phyloP scores from a whole-genome alignment of 2,888 invertebrate genomes.

The Conus canariensis region DNA sequence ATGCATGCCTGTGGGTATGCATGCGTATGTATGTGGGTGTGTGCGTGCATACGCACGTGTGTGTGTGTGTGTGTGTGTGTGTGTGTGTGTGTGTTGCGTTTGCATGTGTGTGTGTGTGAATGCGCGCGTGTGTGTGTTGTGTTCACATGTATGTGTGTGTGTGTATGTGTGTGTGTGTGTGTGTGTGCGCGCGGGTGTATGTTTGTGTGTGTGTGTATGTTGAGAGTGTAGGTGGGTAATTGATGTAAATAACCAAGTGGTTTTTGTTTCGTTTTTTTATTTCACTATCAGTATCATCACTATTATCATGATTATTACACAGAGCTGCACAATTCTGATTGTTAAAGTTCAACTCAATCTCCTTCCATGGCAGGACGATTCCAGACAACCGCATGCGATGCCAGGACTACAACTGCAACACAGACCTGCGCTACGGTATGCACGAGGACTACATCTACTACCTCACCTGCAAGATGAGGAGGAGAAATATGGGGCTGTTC shows the following conservation, averaged over 20 bases:
- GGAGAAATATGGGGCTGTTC: constrained; percentile 75
- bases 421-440: constrained; percentile 75
- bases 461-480: constrained; percentile 65
- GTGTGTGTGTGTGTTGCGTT: neutral
- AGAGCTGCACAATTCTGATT: no score
- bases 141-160: neutral
- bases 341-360: no score
- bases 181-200: neutral
- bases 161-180: neutral
- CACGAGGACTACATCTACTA: constrained; percentile 77
- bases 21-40: neutral
- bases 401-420: constrained; percentile 73
- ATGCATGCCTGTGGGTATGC: neutral
- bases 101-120: neutral
- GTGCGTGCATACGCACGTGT: neutral
- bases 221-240: neutral
- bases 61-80: constrained; percentile 26
- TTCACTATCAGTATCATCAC: no score
- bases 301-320: no score
- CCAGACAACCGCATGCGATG: constrained; percentile 68
- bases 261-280: no score
- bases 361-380: constrained; percentile 71
- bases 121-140: neutral
- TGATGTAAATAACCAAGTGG: no score
- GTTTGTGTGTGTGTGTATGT: neutral